phyloP scores from a whole-genome alignment of 2,888 invertebrate species.

The Thera obeliscata region DNA sequence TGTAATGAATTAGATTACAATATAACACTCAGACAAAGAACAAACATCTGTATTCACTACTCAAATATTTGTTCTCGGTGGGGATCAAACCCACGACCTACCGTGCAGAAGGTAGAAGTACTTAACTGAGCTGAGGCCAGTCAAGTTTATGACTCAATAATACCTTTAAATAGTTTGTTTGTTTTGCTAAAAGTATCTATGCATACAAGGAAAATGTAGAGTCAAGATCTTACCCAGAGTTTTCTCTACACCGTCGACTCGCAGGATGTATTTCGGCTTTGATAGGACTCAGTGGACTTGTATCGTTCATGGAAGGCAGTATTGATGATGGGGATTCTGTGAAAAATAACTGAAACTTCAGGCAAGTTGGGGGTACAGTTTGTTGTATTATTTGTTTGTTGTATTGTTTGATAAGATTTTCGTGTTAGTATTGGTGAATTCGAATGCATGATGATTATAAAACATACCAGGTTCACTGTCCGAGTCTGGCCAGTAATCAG shows the following conservation, averaged over 20 bases:
- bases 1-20: too few relatives aligned
- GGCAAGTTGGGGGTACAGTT: neutral
- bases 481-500: slow-evolving; percentile 75
- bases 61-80: too few relatives aligned
- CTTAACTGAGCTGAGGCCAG: too few relatives aligned
- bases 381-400: neutral
- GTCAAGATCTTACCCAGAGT: slow-evolving; percentile 69
- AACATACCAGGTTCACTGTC: slow-evolving; percentile 65
- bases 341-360: slow-evolving; percentile 32
- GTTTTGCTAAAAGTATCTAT: too few relatives aligned
- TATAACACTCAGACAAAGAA: too few relatives aligned
- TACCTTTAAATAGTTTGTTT: too few relatives aligned
- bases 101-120: too few relatives aligned
- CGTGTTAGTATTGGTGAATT: neutral
- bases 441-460: slow-evolving; percentile 9
- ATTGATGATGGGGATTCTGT: slow-evolving; percentile 87
- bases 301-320: slow-evolving; percentile 83
- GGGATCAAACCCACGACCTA: too few relatives aligned
- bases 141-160: too few relatives aligned
- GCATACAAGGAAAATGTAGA: too few relatives aligned
- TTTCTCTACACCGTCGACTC: slow-evolving; percentile 79
- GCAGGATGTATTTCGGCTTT: slow-evolving; percentile 82
- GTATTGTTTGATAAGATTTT: neutral
- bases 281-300: slow-evolving; percentile 84
- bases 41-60: too few relatives aligned